These are phyloP conservation scores for Gavialis gangeticus DNA, from an alignment of 2,113 vertebrate genomes.

Conservation along the genomic window DNA sequence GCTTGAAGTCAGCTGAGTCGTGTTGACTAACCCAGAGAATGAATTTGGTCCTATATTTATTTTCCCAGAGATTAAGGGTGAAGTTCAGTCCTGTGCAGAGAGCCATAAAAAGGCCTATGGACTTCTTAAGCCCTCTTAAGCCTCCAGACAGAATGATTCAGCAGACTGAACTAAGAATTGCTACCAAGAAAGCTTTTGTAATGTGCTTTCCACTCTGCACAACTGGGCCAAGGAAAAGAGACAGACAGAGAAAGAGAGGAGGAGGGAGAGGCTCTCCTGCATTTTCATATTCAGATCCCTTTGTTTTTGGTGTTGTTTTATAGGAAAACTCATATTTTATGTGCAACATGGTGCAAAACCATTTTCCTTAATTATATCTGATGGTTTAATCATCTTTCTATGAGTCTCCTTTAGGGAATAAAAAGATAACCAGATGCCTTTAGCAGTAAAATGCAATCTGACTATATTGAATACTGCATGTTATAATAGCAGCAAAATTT, in stretches of 20 bases:
- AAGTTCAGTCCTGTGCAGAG: not conserved
- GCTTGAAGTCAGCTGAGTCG: not conserved
- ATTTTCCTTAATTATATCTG: conserved; percentile 53
- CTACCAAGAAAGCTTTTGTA: not conserved
- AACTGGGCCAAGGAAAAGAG: not conserved
- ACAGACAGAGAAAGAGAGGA: not conserved
- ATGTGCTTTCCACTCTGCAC: not conserved
- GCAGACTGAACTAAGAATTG: not conserved
- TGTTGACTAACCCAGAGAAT: not conserved
- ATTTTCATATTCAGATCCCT: not conserved
- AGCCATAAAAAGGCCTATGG: not conserved
- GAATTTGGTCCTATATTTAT: not conserved
- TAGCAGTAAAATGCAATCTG: conserved; percentile 31
- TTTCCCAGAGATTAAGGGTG: not conserved
- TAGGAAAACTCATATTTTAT: conserved; percentile 1
- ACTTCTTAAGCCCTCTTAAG: not conserved
- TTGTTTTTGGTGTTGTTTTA: not conserved
- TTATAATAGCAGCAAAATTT: conserved; percentile 30
- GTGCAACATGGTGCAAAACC: not conserved
- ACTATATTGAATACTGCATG: not conserved
- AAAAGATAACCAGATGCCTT: conserved; percentile 6
- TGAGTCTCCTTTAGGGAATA: not conserved
- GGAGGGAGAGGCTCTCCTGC: not conserved
- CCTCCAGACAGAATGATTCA: not conserved
- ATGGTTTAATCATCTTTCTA: conserved; percentile 10